phyloP scores from a whole-genome alignment of 2,797 vertebrate genomes.

The Perodicticus potto region DNA sequence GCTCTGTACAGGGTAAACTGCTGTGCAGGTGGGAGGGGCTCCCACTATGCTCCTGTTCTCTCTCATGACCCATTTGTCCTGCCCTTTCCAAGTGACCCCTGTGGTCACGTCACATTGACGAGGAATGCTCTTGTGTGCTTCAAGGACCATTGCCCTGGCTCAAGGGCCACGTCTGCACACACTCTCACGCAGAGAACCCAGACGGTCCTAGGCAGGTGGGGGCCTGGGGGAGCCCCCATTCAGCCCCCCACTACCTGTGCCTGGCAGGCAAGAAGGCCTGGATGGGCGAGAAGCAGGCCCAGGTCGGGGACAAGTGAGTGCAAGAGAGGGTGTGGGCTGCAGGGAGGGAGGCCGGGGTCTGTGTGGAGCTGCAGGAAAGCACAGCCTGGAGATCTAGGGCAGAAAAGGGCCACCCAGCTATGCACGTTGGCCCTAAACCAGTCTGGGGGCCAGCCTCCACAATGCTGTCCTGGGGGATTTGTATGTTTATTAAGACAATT shows the following conservation, averaged over 20 bases:
- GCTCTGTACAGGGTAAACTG: background rate
- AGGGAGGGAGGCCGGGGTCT: background rate
- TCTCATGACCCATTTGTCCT: constrained; percentile 58
- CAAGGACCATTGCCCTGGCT: constrained; percentile 76
- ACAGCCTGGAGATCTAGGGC: background rate
- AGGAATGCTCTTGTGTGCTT: constrained; percentile 62
- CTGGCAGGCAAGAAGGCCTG: background rate
- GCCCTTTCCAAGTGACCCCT: constrained; percentile 66
- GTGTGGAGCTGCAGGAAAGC: background rate
- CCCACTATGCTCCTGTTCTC: background rate
- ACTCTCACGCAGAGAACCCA: constrained; percentile 1
- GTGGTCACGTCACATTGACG: constrained; percentile 75
- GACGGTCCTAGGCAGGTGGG: background rate
- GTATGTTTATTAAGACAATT: background rate
- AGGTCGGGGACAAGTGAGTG: background rate
- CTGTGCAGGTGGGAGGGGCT: background rate
- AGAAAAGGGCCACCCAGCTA: fast-evolving
- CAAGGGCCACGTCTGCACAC: background rate
- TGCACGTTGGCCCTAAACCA: background rate
- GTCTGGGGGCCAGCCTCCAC: background rate
- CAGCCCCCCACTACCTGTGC: background rate
- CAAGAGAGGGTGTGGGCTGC: background rate
- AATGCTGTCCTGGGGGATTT: background rate
- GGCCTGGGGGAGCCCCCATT: background rate
- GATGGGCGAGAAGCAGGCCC: background rate